Evolutionary conservation across 2,113 vertebrate species (phyloP).

Genomic region (Antigone vipio): DNA sequence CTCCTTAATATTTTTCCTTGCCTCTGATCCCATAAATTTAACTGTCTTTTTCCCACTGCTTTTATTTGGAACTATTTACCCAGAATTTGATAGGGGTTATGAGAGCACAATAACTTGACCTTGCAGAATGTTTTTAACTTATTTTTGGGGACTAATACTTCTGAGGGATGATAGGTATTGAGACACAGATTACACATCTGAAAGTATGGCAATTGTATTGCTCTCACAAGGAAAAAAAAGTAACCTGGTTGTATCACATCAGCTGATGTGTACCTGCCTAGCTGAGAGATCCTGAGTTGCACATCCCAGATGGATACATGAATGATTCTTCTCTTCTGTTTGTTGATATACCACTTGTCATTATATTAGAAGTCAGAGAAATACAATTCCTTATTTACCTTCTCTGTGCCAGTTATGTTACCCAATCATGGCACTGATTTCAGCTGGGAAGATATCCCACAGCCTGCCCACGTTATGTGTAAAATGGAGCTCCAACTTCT

Average conservation of each 20-base stretch:
- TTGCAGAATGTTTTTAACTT: background rate
- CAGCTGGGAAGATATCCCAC: background rate
- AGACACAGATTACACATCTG: background rate
- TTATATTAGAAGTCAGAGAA: background rate
- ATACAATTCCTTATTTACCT: background rate
- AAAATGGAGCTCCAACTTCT: background rate
- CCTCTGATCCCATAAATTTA: background rate
- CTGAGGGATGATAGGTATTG: background rate
- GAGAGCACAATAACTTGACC: background rate
- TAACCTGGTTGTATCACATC: background rate
- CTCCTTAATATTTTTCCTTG: background rate
- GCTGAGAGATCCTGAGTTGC: background rate
- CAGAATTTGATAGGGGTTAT: background rate
- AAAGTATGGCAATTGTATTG: background rate
- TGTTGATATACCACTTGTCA: background rate
- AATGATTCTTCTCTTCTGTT: background rate
- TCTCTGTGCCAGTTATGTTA: background rate
- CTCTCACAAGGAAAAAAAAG: background rate
- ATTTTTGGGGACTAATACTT: background rate
- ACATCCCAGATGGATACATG: background rate
- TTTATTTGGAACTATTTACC: background rate
- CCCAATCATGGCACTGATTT: background rate
- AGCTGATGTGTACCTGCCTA: accelerated
- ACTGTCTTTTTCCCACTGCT: background rate
- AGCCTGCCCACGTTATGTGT: accelerated